Base-by-base conservation (phyloP, 2,888 invertebrate species). In the Spisula solida region DNA sequence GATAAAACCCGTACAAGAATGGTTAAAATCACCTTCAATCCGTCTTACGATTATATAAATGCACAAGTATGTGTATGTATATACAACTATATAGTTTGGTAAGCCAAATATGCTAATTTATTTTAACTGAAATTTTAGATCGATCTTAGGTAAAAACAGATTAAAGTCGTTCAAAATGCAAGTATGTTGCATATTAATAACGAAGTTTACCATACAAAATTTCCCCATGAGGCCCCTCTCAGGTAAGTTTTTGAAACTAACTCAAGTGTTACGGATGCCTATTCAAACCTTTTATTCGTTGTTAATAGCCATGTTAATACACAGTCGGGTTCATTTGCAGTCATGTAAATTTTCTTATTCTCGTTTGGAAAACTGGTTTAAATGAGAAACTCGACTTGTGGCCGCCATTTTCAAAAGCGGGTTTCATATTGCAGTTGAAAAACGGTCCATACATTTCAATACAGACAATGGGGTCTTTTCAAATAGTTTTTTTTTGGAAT, bases 381-480 rank as follows among this genome's bases (percentile, higher is more conserved):
- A n/a, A 79, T 79, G 34, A 18, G 25, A 75, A 75, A 31, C 75
- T 34, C 75, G 75, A 14, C 75, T 75, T 34, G 8, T 34, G 79
- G 78, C 85, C 55, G 79, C 85, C 70, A 78, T n/a, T 79, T 55
- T 78, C 31, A 20, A 85, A 55, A n/a, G 20, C 31, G 12, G 51
- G 79, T 78, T 25, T 85, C 79, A 12, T 14, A 56, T 85, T 85
- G 78, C 85, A 56, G 55, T 79, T 85, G 85, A 79, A 85, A 82
- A 70, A 41, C 41, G 41, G 79, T 6, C 55, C 8, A 31, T 25
- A 41, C 4, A 55, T 79, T 85, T 78, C 31, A 79, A 85, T 56
- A 55, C 55, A 79, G 51, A 55, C 55, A 56, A 47, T 41, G 0
- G 31, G n/a, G 31, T 75, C 75, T 31, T 34, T 75, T 75, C 31